Conservation (phyloP, 2,888 invertebrate genomes). For the Julus scandinavius region DNA sequence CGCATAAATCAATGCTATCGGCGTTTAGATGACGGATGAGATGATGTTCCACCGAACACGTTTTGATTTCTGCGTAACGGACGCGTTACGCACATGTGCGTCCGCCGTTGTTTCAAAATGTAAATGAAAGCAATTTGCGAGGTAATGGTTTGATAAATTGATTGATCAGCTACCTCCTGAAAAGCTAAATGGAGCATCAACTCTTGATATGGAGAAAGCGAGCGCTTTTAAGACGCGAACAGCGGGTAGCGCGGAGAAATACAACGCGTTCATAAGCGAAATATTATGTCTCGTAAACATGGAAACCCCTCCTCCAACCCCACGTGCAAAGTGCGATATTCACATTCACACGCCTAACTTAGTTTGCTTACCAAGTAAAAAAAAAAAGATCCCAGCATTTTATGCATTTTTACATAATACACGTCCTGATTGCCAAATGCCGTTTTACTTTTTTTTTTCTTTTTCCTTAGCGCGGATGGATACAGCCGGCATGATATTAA, state of each 20-base stretch:
- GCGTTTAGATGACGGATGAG: neutral
- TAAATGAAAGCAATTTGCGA: conserved; percentile 56
- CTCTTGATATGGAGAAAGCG: conserved; percentile 31
- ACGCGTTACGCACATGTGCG: conserved; percentile 46
- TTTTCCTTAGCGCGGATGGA: neutral
- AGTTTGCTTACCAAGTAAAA: neutral
- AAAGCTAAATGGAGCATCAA: conserved; percentile 53
- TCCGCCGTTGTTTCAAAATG: conserved; percentile 9
- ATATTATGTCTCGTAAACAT: neutral
- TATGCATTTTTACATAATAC: neutral
- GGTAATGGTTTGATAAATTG: conserved; percentile 56
- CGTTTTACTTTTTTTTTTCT: neutral
- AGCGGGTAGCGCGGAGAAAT: neutral
- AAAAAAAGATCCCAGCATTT: neutral
- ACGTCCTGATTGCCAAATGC: neutral
- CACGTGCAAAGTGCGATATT: neutral
- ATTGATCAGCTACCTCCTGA: conserved; percentile 55
- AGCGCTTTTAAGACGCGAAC: neutral
- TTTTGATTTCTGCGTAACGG: neutral
- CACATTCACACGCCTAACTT: neutral
- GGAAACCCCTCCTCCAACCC: neutral
- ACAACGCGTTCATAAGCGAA: neutral
- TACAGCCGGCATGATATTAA: neutral
- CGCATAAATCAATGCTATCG: neutral
- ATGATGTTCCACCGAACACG: neutral